Conservation (phyloP, 2,113 vertebrate genomes). For the Bostrychus sinensis region DNA sequence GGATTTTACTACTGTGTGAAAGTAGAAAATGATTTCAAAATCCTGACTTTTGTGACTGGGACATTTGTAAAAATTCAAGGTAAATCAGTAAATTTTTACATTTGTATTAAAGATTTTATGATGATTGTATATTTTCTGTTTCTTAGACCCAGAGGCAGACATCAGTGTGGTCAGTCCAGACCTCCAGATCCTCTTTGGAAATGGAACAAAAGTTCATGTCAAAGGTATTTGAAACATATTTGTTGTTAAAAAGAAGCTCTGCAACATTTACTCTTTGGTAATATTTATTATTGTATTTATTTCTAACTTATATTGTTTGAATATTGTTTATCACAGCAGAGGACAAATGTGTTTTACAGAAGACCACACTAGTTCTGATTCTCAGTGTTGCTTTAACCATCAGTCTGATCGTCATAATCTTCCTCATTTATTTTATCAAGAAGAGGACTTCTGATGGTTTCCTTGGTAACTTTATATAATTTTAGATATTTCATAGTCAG, state of each 20-base stretch:
- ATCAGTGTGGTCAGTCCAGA: background rate
- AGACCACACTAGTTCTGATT: background rate
- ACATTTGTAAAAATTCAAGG: conserved; percentile 36
- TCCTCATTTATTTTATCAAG: background rate
- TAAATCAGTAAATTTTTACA: conserved; percentile 22
- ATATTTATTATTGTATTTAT: too few species aligned
- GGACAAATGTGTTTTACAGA: background rate
- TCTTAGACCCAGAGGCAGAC: background rate
- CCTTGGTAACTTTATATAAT: background rate
- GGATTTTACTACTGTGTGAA: conserved; percentile 50
- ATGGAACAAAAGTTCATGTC: too few species aligned
- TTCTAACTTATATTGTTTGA: too few species aligned
- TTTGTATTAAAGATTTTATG: background rate
- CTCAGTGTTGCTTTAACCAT: background rate
- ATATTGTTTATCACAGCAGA: background rate
- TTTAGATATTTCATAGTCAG: too few species aligned
- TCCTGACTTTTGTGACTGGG: conserved; percentile 5
- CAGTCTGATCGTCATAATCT: background rate
- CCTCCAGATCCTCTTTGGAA: too few species aligned
- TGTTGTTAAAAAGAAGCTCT: too few species aligned
- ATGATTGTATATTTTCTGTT: background rate
- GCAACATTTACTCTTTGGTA: too few species aligned
- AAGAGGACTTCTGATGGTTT: background rate
- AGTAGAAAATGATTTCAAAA: too few species aligned
- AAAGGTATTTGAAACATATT: too few species aligned